Evolutionary conservation across 1,140 invertebrate genomes (phyloP).

Genomic region (Dendrolimus kikuchii): DNA sequence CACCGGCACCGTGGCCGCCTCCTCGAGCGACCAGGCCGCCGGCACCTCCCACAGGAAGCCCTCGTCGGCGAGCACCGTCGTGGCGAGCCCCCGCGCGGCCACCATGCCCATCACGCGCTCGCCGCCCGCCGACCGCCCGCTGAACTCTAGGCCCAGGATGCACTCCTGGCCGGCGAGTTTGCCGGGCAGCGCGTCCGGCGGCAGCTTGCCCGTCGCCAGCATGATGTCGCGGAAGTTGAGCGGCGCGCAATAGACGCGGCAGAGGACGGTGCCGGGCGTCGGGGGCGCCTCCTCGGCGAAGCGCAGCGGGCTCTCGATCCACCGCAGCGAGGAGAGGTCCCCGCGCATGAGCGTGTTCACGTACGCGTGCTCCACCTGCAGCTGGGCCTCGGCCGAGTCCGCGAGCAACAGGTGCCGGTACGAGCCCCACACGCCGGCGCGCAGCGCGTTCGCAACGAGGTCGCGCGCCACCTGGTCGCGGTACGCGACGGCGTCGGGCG

Average conservation of each 20-base stretch:
- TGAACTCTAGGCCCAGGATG: conserved; percentile 95
- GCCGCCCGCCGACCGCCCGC: conserved; percentile 84
- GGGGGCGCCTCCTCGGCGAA: conserved; percentile 64
- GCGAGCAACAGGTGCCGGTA: conserved; percentile 85
- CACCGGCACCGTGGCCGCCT: conserved; percentile 95
- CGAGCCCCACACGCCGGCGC: conserved; percentile 86
- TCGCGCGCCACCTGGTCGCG: conserved; percentile 80
- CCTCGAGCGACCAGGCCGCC: conserved; percentile 88
- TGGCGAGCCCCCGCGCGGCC: conserved; percentile 89
- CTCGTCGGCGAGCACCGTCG: conserved; percentile 86
- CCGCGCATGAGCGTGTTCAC: conserved; percentile 92
- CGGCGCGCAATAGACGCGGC: conserved; percentile 92
- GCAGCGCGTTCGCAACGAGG: conserved; percentile 88
- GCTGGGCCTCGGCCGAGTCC: conserved; percentile 71
- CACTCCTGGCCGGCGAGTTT: conserved; percentile 88
- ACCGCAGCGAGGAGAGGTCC: conserved; percentile 93
- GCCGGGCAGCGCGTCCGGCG: conserved; percentile 94
- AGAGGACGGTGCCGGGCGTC: conserved; percentile 73
- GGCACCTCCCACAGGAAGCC: conserved; percentile 94
- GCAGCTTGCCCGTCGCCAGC: conserved; percentile 95
- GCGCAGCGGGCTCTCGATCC: conserved; percentile 91
- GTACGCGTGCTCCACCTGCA: conserved; percentile 91
- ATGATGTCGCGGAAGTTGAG: conserved; percentile 98
- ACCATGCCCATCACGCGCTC: conserved; percentile 95
- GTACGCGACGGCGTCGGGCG: conserved; percentile 73